Evolutionary conservation across 2,113 vertebrate genomes (phyloP), one percentile per base, ranked within the genome.

Genomic region (Capra hircus): DNA sequence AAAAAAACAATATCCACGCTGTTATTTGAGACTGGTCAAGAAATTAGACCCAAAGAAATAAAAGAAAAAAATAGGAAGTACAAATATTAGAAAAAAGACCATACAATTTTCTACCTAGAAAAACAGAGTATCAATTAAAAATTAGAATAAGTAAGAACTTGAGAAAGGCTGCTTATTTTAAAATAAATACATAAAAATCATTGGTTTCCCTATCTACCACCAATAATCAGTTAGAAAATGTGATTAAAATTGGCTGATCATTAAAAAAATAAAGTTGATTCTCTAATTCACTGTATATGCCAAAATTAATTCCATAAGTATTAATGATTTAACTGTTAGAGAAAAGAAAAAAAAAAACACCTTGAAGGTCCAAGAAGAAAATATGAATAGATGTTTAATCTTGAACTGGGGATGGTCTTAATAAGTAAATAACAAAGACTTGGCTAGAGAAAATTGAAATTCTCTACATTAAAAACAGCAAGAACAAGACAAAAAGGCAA

Each of bases 31-130:
- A 64, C 2, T 77, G 16, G 77, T 67, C 53, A 82, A 89, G 43
- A 96, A 95, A 86, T 53, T 40, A 91, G 27, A 95, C 48, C 25
- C 59, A 96, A 93, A 95, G 48, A 89, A 74, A 94, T 77, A 77
- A 74, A 91, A 89, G 16, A 78, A 78, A 64, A 67, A 95, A 89
- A 67, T 2, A 83, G 27, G 17, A 93, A 64, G 7, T 67, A 82
- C 78, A 74, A 90, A 80, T 50, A 71, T 30, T 55, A 3, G 48
- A 28, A 78, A 78, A 5, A 87, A 60, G 4, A 50, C 3, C 71
- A 74, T 13, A 81, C 1, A 45, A 88, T 53, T 83, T 52, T 94
- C 25, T 88, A 78, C 36, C 50, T 88, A 84, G 50, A 92, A 82
- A 96, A 95, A 86, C 10, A 96, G 33, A 95, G 28, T 52, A 77